Evolutionary conservation across 2,888 invertebrate species (phyloP).

Genomic region (Lepeophtheirus nordmannii): DNA sequence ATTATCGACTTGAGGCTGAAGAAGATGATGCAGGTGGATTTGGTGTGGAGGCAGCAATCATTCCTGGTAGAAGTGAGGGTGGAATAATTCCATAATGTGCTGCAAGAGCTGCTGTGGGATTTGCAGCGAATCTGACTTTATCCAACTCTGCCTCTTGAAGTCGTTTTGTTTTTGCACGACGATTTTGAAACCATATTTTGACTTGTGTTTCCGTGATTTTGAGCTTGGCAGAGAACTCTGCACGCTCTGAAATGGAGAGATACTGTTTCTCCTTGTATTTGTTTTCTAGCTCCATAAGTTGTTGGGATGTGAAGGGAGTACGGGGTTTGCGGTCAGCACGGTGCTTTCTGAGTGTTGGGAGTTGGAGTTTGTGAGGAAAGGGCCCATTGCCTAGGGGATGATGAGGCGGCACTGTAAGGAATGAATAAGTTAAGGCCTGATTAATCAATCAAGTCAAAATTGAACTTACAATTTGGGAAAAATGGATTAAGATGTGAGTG

Average conservation of each 20-base stretch:
- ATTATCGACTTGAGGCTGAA: neutral
- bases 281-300: slow-evolving; percentile 71
- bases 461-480: too few relatives aligned
- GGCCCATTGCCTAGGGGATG: neutral
- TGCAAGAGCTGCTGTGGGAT: slow-evolving; percentile 18
- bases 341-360: slow-evolving; percentile 55
- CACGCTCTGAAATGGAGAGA: slow-evolving; percentile 79
- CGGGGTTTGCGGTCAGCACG: slow-evolving; percentile 85
- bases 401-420: neutral
- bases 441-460: too few relatives aligned
- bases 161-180: slow-evolving; percentile 22
- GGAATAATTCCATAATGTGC: slow-evolving; percentile 21
- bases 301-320: slow-evolving; percentile 88
- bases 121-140: slow-evolving; percentile 11
- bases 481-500: too few relatives aligned
- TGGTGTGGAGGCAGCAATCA: slow-evolving; percentile 3
- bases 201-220: slow-evolving; percentile 63
- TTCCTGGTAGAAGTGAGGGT: slow-evolving; percentile 15
- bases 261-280: slow-evolving; percentile 88
- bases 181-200: slow-evolving; percentile 25
- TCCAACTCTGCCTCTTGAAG: slow-evolving; percentile 20
- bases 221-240: slow-evolving; percentile 76
- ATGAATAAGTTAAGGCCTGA: too few relatives aligned
- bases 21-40: neutral
- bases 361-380: neutral